Evolutionary conservation across 1,140 invertebrate species (phyloP), one percentile per base, ranked within the genome.

Genomic region (Camponotus floridanus): DNA sequence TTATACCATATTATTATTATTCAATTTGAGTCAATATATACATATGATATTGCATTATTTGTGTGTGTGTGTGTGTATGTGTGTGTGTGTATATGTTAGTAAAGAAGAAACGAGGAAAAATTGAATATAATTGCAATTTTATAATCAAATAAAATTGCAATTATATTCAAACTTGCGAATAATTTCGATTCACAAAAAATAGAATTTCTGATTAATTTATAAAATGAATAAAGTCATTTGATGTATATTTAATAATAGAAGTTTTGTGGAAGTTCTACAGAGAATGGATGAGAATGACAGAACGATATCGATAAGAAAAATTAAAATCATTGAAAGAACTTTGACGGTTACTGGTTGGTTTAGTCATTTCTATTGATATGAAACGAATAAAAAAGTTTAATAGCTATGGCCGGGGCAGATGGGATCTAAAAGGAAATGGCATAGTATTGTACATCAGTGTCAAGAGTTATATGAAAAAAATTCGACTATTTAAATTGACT

Each of bases 321-420:
- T 83, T 73, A 74, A 83, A 74, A 83, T 81, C 11, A 45, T 73
- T 68, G 39, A 73, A 73, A 73, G 39, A 83, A 83, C 67, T 73
- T 83, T 26, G 39, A 57, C 21, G 39, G 79, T 73, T 71, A 26
- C 55, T 33, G 48, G 15, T 11, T 39, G n/a, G 33, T 80, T 81
- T 79, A 67, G 45, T 79, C 31, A 45, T 51, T 71, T 81, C 55
- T 68, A 83, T 83, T 68, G 68, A 71, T 73, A 62, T 73, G 55
- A 83, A 26, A 61, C 68, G n/a, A 73, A 73, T 73, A 45, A 73
- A 73, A 81, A 83, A 83, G 79, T 83, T 83, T 83, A 73, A 83
- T 73, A 61, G 55, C 26, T 45, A 36, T 81, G 55, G 67, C 4
- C n/a, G 68, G 4, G 48, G n/a, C 42, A 48, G 55, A 55, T 73